Evolutionary conservation across 1,140 invertebrate genomes (phyloP).

Genomic region (Diachasmimorpha longicaudata): DNA sequence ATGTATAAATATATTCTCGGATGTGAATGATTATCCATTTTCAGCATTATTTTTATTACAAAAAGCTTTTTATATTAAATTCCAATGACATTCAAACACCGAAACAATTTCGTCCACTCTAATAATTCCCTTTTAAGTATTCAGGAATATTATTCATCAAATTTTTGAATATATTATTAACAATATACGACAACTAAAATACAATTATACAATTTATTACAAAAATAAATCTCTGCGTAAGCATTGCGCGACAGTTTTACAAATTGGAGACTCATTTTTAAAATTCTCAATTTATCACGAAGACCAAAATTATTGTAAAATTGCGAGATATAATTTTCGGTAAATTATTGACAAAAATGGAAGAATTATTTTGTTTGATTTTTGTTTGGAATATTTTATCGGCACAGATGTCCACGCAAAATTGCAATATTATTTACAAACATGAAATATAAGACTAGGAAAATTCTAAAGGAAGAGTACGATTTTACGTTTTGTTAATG

Average conservation of each 20-base stretch:
- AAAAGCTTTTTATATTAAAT: not conserved
- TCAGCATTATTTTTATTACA: not conserved
- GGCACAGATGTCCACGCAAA: not conserved
- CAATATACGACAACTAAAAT: slow-evolving; percentile 43
- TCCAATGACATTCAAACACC: not conserved
- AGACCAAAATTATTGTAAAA: not conserved
- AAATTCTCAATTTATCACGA: not conserved
- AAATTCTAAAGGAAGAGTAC: not conserved
- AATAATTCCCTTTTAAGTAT: not conserved
- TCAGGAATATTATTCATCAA: not conserved
- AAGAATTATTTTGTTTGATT: not conserved
- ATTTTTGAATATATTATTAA: not conserved
- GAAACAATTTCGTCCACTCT: not conserved
- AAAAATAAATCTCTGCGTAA: slow-evolving; percentile 58
- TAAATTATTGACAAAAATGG: not conserved
- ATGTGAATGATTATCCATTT: not conserved
- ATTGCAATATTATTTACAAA: not conserved
- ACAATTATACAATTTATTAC: slow-evolving; percentile 50
- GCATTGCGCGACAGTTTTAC: slow-evolving; percentile 21
- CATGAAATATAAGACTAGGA: not conserved
- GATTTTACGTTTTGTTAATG: not conserved
- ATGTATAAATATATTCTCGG: not conserved
- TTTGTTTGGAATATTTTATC: not conserved
- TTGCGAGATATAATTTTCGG: not conserved
- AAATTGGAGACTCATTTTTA: not conserved